phyloP scores from a whole-genome alignment of 2,888 invertebrate genomes.

The Tubulanus polymorphus region DNA sequence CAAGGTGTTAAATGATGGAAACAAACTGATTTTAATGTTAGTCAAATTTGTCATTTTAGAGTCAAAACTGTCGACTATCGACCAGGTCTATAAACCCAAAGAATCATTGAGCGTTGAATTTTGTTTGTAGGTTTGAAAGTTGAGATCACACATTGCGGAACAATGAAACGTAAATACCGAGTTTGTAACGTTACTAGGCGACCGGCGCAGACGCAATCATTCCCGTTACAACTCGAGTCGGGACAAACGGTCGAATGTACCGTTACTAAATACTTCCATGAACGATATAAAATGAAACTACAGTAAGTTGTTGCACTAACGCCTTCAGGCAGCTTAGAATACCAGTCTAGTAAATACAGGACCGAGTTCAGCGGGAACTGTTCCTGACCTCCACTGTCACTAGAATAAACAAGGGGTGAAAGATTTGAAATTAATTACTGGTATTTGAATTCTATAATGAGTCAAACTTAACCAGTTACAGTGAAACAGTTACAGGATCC shows the following conservation, averaged over 20 bases:
- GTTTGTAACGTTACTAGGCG: slow-evolving; percentile 98
- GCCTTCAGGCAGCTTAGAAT: background rate
- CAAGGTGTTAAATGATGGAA: too few species aligned
- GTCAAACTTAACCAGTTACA: too few species aligned
- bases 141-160: slow-evolving; percentile 99
- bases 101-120: background rate
- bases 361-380: too few species aligned
- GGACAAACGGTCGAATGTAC: slow-evolving; percentile 99
- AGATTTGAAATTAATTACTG: too few species aligned
- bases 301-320: slow-evolving; percentile 59
- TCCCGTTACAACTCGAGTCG: slow-evolving; percentile 96
- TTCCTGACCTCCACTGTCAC: too few species aligned
- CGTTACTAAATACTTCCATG: slow-evolving; percentile 98
- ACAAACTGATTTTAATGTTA: too few species aligned
- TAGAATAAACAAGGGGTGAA: too few species aligned
- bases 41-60: too few species aligned
- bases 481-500: too few species aligned
- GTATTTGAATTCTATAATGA: too few species aligned
- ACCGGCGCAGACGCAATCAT: slow-evolving; percentile 99
- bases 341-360: too few species aligned
- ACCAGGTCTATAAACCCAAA: background rate
- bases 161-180: slow-evolving; percentile 97
- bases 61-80: too few species aligned
- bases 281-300: slow-evolving; percentile 98
- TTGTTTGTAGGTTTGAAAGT: slow-evolving; percentile 83